phyloP scores from a whole-genome alignment of 2,888 invertebrate genomes.

The Hoplodrina ambigua region DNA sequence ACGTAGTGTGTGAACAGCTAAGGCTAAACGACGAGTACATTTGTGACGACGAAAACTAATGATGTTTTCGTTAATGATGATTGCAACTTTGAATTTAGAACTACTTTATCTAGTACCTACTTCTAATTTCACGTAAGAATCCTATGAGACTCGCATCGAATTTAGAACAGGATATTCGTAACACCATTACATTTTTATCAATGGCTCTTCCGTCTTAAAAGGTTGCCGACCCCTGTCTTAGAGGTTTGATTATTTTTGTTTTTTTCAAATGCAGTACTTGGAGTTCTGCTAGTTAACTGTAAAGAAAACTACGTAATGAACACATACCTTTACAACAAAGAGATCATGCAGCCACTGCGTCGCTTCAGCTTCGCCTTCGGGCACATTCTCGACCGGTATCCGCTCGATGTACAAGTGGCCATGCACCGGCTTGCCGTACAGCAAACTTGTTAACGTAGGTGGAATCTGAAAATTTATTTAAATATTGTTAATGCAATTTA shows the following conservation, averaged over 20 bases:
- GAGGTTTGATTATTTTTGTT: not conserved
- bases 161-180: too few species aligned
- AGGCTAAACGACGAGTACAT: not conserved
- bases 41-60: too few species aligned
- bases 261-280: not conserved
- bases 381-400: constrained; percentile 95
- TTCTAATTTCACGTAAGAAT: too few species aligned
- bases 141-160: too few species aligned
- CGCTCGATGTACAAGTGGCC: constrained; percentile 95
- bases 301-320: not conserved
- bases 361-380: constrained; percentile 93
- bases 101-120: too few species aligned
- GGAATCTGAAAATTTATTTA: constrained; percentile 84
- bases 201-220: too few species aligned
- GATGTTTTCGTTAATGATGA: too few species aligned
- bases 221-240: too few species aligned
- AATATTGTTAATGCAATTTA: not conserved
- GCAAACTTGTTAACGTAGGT: constrained; percentile 94
- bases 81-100: too few species aligned
- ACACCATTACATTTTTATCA: too few species aligned
- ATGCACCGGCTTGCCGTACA: constrained; percentile 93
- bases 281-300: not conserved
- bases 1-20: not conserved
- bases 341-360: constrained; percentile 95
- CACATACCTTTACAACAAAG: constrained; percentile 94